A percentile compares a stretch with the other conserved stretches of the same genome.
Evolutionary conservation across 1,140 invertebrate species (phyloP).

Genomic region (Steinernema khuongi): DNA sequence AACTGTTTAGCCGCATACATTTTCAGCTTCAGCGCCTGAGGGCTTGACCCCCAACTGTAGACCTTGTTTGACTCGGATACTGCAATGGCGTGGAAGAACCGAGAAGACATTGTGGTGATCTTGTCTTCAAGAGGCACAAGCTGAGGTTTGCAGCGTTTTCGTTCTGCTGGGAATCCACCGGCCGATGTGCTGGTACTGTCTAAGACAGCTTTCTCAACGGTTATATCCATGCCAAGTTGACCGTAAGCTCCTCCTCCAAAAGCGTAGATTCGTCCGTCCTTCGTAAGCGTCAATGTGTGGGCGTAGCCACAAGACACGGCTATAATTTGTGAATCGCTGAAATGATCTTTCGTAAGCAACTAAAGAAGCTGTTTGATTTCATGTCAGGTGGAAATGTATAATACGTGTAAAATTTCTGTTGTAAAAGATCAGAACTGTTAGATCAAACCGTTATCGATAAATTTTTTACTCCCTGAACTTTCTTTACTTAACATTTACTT

Average conservation of each 20-base stretch:
- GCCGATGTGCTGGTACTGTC: constrained; percentile 3
- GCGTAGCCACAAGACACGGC: not conserved
- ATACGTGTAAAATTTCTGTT: too few relatives aligned
- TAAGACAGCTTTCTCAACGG: not conserved
- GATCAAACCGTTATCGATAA: constrained; percentile 11
- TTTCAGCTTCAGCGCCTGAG: not conserved
- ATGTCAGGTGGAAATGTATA: too few relatives aligned
- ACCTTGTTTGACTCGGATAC: not conserved
- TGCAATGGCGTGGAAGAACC: not conserved
- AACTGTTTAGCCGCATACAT: not conserved
- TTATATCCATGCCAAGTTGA: not conserved
- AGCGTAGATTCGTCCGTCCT: not conserved
- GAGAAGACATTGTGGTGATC: not conserved
- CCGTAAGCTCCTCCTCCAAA: not conserved
- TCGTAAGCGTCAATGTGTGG: not conserved
- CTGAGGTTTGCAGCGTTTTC: not conserved
- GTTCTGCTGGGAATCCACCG: constrained; percentile 6
- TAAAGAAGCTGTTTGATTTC: too few relatives aligned
- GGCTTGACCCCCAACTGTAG: not conserved
- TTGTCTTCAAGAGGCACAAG: not conserved
- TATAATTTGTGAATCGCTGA: not conserved
- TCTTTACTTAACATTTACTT: too few relatives aligned
- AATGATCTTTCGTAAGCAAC: too few relatives aligned
- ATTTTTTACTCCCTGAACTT: too few relatives aligned
- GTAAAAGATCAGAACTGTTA: not conserved